These are phyloP conservation scores for Eristalis tenax DNA, from an alignment of 2,888 invertebrate species.

Conservation along the genomic window DNA sequence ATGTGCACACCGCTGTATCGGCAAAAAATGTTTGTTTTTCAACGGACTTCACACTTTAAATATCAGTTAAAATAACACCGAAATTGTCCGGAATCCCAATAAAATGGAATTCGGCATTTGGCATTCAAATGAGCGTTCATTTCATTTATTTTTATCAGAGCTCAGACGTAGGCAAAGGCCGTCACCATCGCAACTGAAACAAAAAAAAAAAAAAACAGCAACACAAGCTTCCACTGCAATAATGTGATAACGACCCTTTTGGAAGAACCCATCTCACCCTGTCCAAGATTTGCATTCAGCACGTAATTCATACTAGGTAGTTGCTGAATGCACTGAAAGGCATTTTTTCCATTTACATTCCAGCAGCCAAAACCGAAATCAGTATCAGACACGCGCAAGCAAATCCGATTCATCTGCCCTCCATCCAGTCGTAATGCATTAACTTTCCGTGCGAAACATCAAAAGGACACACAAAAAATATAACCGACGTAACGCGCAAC, in stretches of 20 bases:
- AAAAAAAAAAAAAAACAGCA: neutral
- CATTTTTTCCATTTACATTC: neutral
- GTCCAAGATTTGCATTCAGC: neutral
- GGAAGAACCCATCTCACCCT: neutral
- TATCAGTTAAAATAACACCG: too few species aligned
- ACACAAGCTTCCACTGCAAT: neutral
- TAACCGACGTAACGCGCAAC: neutral
- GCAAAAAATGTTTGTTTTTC: too few species aligned
- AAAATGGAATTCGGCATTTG: neutral
- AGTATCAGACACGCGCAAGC: neutral
- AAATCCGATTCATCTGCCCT: neutral
- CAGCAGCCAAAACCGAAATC: neutral
- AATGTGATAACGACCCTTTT: neutral
- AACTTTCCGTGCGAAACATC: constrained; percentile 22
- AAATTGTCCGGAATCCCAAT: neutral
- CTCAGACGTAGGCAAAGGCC: neutral
- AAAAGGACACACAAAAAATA: constrained; percentile 2
- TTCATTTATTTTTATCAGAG: too few species aligned
- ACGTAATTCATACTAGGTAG: neutral
- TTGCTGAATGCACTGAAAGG: neutral
- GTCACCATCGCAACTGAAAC: neutral
- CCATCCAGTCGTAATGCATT: neutral
- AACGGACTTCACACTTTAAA: too few species aligned
- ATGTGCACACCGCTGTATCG: too few species aligned
- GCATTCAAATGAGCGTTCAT: too few species aligned